Percentiles rank a stretch among this genome's conserved stretches.
Conservation (phyloP, 1,140 invertebrate genomes). For the Leguminivora glycinivorella region DNA sequence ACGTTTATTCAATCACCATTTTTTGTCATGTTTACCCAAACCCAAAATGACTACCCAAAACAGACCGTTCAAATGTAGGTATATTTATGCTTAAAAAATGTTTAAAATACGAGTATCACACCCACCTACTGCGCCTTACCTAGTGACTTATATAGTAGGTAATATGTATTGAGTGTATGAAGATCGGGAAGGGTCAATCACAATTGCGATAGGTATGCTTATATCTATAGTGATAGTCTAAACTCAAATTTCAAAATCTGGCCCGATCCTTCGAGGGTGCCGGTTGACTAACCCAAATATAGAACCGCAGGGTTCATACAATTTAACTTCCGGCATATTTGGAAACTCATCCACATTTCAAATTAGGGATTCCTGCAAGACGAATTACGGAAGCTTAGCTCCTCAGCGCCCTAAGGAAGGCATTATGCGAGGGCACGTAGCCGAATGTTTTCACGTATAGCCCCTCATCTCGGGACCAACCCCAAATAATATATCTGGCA, state of each 20-base stretch:
- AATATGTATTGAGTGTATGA: neutral
- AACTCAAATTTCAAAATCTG: conserved; percentile 4
- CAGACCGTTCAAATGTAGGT: too few relatives aligned
- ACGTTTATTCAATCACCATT: too few relatives aligned
- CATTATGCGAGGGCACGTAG: conserved; percentile 76
- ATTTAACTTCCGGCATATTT: conserved; percentile 50
- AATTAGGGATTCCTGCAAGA: conserved; percentile 77
- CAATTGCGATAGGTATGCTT: neutral
- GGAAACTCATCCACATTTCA: conserved; percentile 74
- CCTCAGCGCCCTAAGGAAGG: conserved; percentile 67
- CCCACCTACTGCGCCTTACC: too few relatives aligned
- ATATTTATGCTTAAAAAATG: too few relatives aligned
- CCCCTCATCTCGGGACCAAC: conserved; percentile 68
- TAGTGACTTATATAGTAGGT: too few relatives aligned
- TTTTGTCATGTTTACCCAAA: too few relatives aligned
- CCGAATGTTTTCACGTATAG: conserved; percentile 74
- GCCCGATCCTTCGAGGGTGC: neutral
- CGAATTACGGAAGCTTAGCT: conserved; percentile 73
- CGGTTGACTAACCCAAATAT: conserved; percentile 8
- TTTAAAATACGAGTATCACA: too few relatives aligned
- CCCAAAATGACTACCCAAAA: too few relatives aligned
- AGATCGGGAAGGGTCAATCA: neutral
- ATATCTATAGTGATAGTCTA: neutral
- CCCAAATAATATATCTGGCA: conserved; percentile 76
- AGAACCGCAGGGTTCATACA: conserved; percentile 13